These are phyloP conservation scores for Clavelina lepadiformis DNA, from an alignment of 23 tunicate genomes.

Conservation along the genomic window DNA sequence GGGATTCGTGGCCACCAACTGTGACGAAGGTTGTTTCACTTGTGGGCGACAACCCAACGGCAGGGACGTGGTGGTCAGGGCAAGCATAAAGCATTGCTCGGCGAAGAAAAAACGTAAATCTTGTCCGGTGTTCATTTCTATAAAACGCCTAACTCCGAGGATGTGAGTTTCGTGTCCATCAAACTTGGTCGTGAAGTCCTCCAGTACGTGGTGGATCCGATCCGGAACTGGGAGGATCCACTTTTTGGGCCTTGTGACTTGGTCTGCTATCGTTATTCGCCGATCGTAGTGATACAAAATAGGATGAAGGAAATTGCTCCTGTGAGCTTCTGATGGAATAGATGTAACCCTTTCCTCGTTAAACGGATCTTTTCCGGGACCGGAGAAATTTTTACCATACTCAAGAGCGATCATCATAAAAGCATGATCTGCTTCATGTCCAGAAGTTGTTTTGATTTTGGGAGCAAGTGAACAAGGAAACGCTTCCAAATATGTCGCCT, in stretches of 20 bases:
- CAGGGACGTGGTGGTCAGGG: constrained; percentile 10
- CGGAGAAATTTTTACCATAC: constrained; percentile 82
- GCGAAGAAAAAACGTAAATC: constrained; percentile 34
- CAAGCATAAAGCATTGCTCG: constrained; percentile 15
- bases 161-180: constrained; percentile 48
- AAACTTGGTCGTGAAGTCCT: constrained; percentile 74
- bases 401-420: constrained; percentile 53
- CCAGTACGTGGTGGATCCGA: constrained; percentile 72
- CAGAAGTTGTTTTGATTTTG: constrained; percentile 30
- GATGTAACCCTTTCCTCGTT: constrained; percentile 34
- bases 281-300: constrained; percentile 60
- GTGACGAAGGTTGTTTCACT: not conserved
- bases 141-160: constrained; percentile 13
- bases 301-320: constrained; percentile 74
- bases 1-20: not conserved
- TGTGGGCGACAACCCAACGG: constrained; percentile 20
- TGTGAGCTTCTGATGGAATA: constrained; percentile 44
- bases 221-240: constrained; percentile 76
- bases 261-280: constrained; percentile 1
- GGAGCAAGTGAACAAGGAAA: constrained; percentile 62
- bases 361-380: constrained; percentile 77
- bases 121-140: constrained; percentile 10
- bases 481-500: constrained; percentile 62
- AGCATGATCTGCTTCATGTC: constrained; percentile 47
- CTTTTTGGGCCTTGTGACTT: constrained; percentile 25